Percentiles rank a stretch among this genome's conserved stretches.
These are phyloP conservation scores for Epinephelus cyanopodus DNA, from an alignment of 2,113 vertebrate genomes.

Conservation along the genomic window DNA sequence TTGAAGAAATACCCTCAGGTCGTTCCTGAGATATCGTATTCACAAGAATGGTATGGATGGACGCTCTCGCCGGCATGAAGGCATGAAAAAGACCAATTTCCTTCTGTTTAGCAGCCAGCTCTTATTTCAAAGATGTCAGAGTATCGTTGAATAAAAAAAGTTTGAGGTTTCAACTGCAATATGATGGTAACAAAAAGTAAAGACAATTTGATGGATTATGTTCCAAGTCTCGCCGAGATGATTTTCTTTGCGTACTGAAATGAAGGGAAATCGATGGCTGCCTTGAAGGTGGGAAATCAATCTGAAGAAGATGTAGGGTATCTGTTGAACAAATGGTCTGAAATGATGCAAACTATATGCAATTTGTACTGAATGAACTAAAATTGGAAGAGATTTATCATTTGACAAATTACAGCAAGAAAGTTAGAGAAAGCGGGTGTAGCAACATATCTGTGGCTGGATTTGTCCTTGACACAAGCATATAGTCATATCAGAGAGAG, in stretches of 20 bases:
- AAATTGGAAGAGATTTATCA: background rate
- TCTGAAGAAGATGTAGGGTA: slow-evolving; percentile 2
- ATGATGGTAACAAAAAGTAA: background rate
- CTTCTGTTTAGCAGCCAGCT: background rate
- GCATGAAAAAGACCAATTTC: background rate
- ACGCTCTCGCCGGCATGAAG: no score
- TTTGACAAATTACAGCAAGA: background rate
- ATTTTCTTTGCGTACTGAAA: background rate
- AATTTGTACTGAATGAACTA: background rate
- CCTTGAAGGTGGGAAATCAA: slow-evolving; percentile 14
- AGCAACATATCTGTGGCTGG: background rate
- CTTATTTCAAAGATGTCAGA: slow-evolving; percentile 2
- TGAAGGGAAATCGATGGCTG: slow-evolving; percentile 2
- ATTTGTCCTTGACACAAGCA: background rate
- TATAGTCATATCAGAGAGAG: background rate
- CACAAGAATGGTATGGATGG: no score
- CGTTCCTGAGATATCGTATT: no score
- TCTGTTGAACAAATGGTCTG: slow-evolving; percentile 5
- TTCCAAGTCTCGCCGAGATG: background rate
- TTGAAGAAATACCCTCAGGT: no score
- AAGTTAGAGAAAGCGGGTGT: background rate
- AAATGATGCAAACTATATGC: background rate
- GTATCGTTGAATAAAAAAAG: slow-evolving; percentile 13
- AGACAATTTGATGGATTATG: slow-evolving; percentile 25
- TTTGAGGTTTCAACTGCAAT: background rate